Evolutionary conservation across 2,797 vertebrate species (phyloP).

Genomic region (Phalloptychus januarius): DNA sequence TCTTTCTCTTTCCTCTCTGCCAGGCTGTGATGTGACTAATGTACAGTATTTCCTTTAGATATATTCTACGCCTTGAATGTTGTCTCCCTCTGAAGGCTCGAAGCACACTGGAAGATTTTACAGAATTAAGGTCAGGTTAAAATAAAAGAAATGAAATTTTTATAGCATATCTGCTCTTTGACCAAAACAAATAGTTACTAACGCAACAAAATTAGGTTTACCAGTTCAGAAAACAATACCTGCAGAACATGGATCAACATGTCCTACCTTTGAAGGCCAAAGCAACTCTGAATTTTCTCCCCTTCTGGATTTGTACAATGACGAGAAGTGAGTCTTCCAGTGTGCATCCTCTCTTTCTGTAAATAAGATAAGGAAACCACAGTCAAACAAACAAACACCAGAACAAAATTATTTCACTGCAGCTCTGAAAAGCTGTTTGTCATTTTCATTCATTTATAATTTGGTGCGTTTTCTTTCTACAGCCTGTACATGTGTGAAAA

Average conservation of each 20-base stretch:
- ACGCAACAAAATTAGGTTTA: neutral
- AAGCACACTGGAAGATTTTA: conserved; percentile 56
- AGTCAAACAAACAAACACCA: conserved; percentile 70
- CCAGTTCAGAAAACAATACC: neutral
- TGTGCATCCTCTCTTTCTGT: conserved; percentile 66
- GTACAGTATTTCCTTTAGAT: conserved; percentile 82
- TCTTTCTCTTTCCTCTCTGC: conserved; percentile 48
- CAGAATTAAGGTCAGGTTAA: neutral
- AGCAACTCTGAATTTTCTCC: neutral
- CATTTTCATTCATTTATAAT: conserved; percentile 13
- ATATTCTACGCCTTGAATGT: conserved; percentile 80
- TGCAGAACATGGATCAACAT: neutral
- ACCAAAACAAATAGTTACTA: neutral
- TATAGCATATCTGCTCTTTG: neutral
- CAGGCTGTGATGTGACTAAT: conserved; percentile 81
- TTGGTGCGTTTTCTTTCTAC: conserved; percentile 5
- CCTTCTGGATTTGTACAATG: neutral
- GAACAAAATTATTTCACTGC: conserved; percentile 24
- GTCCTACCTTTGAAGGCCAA: neutral
- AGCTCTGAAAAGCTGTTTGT: conserved; percentile 5
- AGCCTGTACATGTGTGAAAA: conserved; percentile 1
- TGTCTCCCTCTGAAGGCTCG: conserved; percentile 69
- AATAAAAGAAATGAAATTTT: neutral
- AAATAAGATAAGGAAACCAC: conserved; percentile 70
- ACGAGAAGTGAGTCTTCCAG: conserved; percentile 12